A percentile compares a stretch with the other conserved stretches of the same genome.
Evolutionary conservation across 2,888 invertebrate species (phyloP).

Genomic region (Sarcophaga carnaria): DNA sequence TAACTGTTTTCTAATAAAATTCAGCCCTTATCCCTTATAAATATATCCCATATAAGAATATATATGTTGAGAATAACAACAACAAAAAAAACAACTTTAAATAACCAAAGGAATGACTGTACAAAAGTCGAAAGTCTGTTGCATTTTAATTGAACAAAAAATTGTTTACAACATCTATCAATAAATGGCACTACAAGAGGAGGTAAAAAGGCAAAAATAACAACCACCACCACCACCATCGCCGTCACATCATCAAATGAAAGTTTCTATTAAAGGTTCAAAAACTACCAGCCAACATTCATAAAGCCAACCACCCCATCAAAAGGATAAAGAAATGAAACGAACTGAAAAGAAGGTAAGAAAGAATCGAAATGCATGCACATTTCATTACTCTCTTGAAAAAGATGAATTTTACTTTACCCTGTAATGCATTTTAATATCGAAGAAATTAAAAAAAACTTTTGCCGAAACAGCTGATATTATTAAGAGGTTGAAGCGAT

Average conservation of each 20-base stretch:
- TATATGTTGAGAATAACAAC: background rate
- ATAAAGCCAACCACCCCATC: slow-evolving; percentile 30
- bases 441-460: background rate
- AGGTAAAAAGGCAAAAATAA: slow-evolving; percentile 1
- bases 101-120: slow-evolving; percentile 55
- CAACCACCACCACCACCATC: slow-evolving; percentile 33
- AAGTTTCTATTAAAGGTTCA: slow-evolving; percentile 22
- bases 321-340: slow-evolving; percentile 1
- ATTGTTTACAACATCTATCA: slow-evolving; percentile 35
- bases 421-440: background rate
- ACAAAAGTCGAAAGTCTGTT: slow-evolving; percentile 35
- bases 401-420: background rate
- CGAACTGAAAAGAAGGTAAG: background rate
- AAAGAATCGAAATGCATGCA: slow-evolving; percentile 41
- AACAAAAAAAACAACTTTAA: slow-evolving; percentile 36
- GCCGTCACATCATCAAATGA: slow-evolving; percentile 23
- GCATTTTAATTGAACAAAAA: slow-evolving; percentile 35
- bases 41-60: background rate
- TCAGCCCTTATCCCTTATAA: background rate
- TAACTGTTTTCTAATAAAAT: background rate
- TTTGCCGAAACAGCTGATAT: background rate
- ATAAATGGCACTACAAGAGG: slow-evolving; percentile 26
- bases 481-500: background rate
- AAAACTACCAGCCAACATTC: slow-evolving; percentile 17
- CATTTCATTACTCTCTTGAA: background rate